Evolutionary conservation across 2,888 invertebrate genomes (phyloP).

Genomic region (Anthophora plumipes): DNA sequence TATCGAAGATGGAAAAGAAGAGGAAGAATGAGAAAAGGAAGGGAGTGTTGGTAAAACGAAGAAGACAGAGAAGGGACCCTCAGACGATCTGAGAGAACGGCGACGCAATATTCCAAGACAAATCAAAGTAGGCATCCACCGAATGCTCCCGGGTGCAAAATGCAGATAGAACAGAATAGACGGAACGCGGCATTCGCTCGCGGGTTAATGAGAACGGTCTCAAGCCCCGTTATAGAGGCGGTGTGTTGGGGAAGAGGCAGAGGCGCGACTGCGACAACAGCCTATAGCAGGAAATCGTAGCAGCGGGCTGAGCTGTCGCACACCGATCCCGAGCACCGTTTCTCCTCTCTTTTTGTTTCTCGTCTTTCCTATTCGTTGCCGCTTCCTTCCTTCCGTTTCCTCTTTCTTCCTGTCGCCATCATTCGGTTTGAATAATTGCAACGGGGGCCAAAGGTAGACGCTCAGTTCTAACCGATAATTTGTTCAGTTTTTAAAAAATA

Average conservation of each 20-base stretch:
- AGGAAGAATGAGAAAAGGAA: constrained; percentile 16
- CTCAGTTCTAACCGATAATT: constrained; percentile 71
- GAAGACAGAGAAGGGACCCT: constrained; percentile 20
- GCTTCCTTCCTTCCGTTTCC: constrained; percentile 23
- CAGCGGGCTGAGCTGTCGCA: constrained; percentile 65
- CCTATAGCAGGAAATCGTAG: constrained; percentile 71
- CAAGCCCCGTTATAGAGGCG: constrained; percentile 77
- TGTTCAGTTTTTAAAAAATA: constrained; percentile 7
- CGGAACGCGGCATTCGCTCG: constrained; percentile 76
- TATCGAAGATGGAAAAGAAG: neutral
- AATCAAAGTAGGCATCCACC: constrained; percentile 80
- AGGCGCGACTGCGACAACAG: constrained; percentile 54
- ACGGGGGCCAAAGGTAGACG: constrained; percentile 51
- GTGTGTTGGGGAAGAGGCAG: constrained; percentile 56
- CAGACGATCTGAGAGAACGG: constrained; percentile 58
- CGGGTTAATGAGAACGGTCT: constrained; percentile 82
- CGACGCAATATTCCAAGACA: constrained; percentile 75
- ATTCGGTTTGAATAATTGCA: constrained; percentile 62
- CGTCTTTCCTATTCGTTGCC: constrained; percentile 20
- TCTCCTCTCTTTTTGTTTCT: constrained; percentile 20
- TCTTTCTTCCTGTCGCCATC: constrained; percentile 25
- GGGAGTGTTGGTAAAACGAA: neutral
- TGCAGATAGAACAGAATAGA: constrained; percentile 78
- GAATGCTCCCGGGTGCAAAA: constrained; percentile 77
- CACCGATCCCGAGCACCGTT: constrained; percentile 43